Percentiles rank a stretch among this genome's conserved stretches.
Evolutionary conservation across 2,888 invertebrate species (phyloP).

Genomic region (Isoperla grammatica): DNA sequence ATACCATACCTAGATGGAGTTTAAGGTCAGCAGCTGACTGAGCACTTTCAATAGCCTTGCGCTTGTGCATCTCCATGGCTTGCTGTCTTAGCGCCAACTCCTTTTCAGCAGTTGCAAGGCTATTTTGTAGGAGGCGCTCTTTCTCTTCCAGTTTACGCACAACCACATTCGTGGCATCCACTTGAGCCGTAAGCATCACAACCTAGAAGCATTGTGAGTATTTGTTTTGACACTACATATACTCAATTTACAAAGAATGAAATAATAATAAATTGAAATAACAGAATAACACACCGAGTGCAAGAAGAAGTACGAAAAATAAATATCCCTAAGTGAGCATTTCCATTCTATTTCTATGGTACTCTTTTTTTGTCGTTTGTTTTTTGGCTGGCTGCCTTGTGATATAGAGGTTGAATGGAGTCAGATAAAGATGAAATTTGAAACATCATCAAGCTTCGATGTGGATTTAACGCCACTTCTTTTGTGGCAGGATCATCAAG

Average conservation of each 20-base stretch:
- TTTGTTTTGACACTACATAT: too few relatives aligned
- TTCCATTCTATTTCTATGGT: too few relatives aligned
- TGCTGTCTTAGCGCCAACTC: slow-evolving; percentile 89
- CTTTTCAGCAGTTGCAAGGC: slow-evolving; percentile 88
- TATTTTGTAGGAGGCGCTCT: slow-evolving; percentile 86
- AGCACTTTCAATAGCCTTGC: slow-evolving; percentile 95
- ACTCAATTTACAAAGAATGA: too few relatives aligned
- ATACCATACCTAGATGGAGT: neutral
- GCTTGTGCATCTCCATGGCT: slow-evolving; percentile 96
- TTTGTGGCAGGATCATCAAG: too few relatives aligned
- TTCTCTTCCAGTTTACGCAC: slow-evolving; percentile 94
- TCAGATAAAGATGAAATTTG: too few relatives aligned
- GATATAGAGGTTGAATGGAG: too few relatives aligned
- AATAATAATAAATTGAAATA: neutral
- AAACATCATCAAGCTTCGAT: too few relatives aligned
- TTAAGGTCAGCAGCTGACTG: slow-evolving; percentile 86
- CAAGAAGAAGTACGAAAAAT: too few relatives aligned
- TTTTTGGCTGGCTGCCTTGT: too few relatives aligned
- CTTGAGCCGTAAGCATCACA: slow-evolving; percentile 74
- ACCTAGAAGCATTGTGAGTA: slow-evolving; percentile 50
- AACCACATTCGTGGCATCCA: slow-evolving; percentile 92
- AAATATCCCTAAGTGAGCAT: too few relatives aligned
- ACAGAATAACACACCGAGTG: neutral
- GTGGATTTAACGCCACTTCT: too few relatives aligned
- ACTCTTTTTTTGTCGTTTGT: too few relatives aligned